Evolutionary conservation across 2,888 invertebrate genomes (phyloP).

Genomic region (Acanthacorydalis orientalis): DNA sequence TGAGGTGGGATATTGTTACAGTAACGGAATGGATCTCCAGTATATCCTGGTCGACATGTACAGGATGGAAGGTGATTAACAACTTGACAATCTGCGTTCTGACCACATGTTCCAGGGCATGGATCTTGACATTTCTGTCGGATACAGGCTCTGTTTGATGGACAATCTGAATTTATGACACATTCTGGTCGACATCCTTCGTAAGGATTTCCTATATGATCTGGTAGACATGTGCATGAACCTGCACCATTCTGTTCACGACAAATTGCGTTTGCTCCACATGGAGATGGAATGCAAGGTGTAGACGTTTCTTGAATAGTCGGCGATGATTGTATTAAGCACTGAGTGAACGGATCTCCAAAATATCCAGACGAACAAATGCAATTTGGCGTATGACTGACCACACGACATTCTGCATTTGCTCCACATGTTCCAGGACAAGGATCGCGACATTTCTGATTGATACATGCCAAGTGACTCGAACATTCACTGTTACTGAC

Average conservation of each 20-base stretch:
- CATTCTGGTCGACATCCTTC: constrained; percentile 40
- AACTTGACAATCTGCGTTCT: constrained; percentile 41
- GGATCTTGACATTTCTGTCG: constrained; percentile 38
- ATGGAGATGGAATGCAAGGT: constrained; percentile 29
- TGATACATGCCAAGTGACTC: constrained; percentile 47
- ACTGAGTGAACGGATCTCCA: constrained; percentile 49
- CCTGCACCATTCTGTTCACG: constrained; percentile 31
- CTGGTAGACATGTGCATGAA: constrained; percentile 31
- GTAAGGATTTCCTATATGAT: constrained; percentile 39
- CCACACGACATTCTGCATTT: constrained; percentile 54
- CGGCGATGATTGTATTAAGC: constrained; percentile 30
- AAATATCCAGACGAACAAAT: constrained; percentile 42
- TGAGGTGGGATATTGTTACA: constrained; percentile 23
- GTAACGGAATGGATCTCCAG: constrained; percentile 27
- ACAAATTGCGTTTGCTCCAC: constrained; percentile 32
- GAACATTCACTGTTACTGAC: constrained; percentile 54
- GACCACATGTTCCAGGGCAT: constrained; percentile 44
- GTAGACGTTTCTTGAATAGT: constrained; percentile 22
- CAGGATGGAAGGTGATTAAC: constrained; percentile 27
- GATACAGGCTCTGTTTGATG: constrained; percentile 35
- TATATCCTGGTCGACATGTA: constrained; percentile 31
- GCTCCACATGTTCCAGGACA: constrained; percentile 53
- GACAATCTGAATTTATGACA: constrained; percentile 35
- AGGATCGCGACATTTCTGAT: constrained; percentile 56
- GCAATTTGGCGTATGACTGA: constrained; percentile 59